These are phyloP conservation scores for Pygmarrhopalites habei DNA, from an alignment of 1,140 invertebrate genomes.

Conservation along the genomic window DNA sequence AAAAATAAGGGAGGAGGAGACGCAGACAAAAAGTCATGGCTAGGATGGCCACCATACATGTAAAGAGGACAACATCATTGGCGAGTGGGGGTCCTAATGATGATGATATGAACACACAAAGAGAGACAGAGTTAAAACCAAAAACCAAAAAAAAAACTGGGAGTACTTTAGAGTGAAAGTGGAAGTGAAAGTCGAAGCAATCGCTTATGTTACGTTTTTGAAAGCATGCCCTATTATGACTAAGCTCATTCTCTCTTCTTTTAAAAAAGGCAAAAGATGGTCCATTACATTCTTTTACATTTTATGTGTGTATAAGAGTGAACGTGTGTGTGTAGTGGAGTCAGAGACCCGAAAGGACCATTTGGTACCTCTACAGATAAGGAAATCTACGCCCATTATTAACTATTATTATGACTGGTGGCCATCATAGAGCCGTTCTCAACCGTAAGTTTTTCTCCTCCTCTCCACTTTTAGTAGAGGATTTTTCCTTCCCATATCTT, in stretches of 20 bases:
- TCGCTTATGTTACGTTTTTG: not conserved
- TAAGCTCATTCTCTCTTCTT: not conserved
- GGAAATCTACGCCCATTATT: not conserved
- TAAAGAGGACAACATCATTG: no score
- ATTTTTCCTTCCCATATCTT: no score
- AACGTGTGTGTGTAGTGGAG: not conserved
- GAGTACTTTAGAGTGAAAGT: no score
- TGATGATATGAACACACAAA: no score
- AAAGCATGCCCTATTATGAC: not conserved
- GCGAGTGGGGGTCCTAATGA: no score
- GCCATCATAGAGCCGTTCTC: not conserved
- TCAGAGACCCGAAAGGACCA: not conserved
- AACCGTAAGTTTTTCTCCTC: not conserved
- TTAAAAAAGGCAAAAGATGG: not conserved
- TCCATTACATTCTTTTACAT: not conserved
- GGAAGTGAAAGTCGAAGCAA: not conserved
- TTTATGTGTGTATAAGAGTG: not conserved
- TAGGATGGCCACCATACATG: no score
- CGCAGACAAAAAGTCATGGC: no score
- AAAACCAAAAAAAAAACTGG: no score
- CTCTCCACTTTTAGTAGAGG: no score
- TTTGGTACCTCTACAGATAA: not conserved
- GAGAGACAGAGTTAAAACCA: no score
- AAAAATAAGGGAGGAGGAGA: not conserved
- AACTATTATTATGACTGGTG: not conserved